Percentiles rank a stretch among this genome's conserved stretches.
Conservation (phyloP, 2,113 vertebrate genomes). For the Ramphastos sulfuratus region DNA sequence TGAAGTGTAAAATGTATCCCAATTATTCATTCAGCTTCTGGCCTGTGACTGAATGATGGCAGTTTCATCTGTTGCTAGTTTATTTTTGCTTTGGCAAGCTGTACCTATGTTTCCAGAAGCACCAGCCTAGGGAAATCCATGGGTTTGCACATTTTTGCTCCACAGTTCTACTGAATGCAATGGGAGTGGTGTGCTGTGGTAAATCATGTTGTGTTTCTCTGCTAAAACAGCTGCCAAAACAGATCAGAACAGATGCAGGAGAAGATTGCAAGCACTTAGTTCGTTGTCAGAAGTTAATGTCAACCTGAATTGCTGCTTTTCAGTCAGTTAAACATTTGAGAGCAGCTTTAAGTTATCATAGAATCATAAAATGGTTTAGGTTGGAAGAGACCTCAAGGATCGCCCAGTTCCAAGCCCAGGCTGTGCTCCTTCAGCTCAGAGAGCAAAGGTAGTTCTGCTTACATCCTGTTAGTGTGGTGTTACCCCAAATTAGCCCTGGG, state of each 20-base stretch:
- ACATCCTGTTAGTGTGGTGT: not conserved
- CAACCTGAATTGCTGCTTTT: not conserved
- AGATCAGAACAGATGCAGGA: not conserved
- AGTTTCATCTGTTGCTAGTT: not conserved
- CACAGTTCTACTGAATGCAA: conserved; percentile 32
- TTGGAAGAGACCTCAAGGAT: too few species aligned
- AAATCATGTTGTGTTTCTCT: not conserved
- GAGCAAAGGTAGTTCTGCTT: not conserved
- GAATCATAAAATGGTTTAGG: too few species aligned
- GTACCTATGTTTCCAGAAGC: not conserved
- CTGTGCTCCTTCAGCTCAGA: not conserved
- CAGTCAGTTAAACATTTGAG: not conserved
- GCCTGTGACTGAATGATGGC: not conserved
- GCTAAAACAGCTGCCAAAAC: conserved; percentile 40
- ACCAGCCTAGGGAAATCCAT: not conserved
- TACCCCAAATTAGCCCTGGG: not conserved
- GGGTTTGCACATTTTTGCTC: not conserved
- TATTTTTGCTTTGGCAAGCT: not conserved
- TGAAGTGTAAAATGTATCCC: not conserved
- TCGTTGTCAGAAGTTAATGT: not conserved
- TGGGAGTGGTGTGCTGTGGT: conserved; percentile 5
- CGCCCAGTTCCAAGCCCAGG: too few species aligned
- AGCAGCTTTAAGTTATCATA: not conserved
- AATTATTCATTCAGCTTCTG: not conserved
- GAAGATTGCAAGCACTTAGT: not conserved